Evolutionary conservation across 2,113 vertebrate species (phyloP), one percentile per base, ranked within the genome.

Genomic region (Labeo rohita): DNA sequence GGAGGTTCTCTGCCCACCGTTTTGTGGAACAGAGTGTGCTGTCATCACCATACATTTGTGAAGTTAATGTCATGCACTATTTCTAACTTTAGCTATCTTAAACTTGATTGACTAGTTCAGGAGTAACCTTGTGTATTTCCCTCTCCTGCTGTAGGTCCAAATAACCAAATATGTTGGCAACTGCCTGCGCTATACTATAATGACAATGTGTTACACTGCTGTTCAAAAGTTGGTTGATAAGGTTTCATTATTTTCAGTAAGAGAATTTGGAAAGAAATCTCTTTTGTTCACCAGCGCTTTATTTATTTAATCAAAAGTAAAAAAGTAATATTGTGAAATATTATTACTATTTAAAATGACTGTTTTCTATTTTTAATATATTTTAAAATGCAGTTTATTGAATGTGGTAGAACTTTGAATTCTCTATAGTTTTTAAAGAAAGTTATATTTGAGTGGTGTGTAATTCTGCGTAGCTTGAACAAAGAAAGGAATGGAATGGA

Each of bases 31-130:
- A 50, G 28, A 47, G 59, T 65, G 39, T 9, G 21, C 56, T 47
- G 56, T 80, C 79, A 78, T 56, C 50, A 56, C 75, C 45, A 78
- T 50, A 36, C 9, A 16, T 49, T 16, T 56, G 34, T 79, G 21
- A 21, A 65, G 43, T 49, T 47, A 18, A 68, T 36, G 28, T 8
- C 13, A n/a, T 39, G 15, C 16, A 54, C 3, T 0, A 34, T 16
- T 82, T 52, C 8, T 65, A 49, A 65, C 13, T 45, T 23, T 10
- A 28, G 21, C n/a, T n/a, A n/a, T 21, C 8, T 49, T 63, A 21
- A 63, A 63, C 39, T 11, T 3, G 56, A 63, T 10, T 63, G 39
- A n/a, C 36, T 13, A 47, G 78, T 23, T 63, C 36, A 43, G 16
- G 16, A 75, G 52, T 18, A 18, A 56, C 54, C 50, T 56, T 18